Evolutionary conservation across 2,888 invertebrate species (phyloP).

Genomic region (Acleris literana): DNA sequence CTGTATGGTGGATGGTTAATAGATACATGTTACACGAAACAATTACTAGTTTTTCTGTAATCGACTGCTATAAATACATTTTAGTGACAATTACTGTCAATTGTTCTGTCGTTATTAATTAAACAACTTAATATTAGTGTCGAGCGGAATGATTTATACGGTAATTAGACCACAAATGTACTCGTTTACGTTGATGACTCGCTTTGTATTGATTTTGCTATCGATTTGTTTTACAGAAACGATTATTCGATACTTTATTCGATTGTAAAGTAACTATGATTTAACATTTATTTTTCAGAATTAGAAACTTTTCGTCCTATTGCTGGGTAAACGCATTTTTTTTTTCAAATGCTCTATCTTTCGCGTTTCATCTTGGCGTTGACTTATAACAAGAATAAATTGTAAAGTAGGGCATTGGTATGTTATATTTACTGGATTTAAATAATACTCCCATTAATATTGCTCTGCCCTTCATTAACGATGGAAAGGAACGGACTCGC

Average conservation of each 20-base stretch:
- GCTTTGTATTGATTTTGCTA: neutral
- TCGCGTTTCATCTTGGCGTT: too few species aligned
- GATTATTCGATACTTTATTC: too few species aligned
- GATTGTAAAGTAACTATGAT: too few species aligned
- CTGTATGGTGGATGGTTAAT: too few species aligned
- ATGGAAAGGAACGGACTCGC: neutral
- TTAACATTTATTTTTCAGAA: too few species aligned
- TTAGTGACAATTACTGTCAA: neutral
- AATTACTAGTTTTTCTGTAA: too few species aligned
- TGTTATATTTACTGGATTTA: neutral
- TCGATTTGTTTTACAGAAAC: neutral
- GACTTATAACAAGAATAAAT: too few species aligned
- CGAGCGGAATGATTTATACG: neutral
- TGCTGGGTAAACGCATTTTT: neutral
- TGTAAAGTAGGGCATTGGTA: too few species aligned
- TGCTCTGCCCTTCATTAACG: neutral
- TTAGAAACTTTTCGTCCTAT: neutral
- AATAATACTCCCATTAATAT: neutral
- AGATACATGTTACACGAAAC: too few species aligned
- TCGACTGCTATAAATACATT: neutral
- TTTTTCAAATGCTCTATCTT: too few species aligned
- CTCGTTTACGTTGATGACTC: slow-evolving; percentile 17
- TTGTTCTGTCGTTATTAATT: neutral
- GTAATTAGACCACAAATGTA: slow-evolving; percentile 15
- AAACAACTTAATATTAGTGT: neutral